Percentiles rank a stretch among this genome's conserved stretches.
Evolutionary conservation across 2,113 vertebrate species (phyloP).

Genomic region (Caranx melampygus): DNA sequence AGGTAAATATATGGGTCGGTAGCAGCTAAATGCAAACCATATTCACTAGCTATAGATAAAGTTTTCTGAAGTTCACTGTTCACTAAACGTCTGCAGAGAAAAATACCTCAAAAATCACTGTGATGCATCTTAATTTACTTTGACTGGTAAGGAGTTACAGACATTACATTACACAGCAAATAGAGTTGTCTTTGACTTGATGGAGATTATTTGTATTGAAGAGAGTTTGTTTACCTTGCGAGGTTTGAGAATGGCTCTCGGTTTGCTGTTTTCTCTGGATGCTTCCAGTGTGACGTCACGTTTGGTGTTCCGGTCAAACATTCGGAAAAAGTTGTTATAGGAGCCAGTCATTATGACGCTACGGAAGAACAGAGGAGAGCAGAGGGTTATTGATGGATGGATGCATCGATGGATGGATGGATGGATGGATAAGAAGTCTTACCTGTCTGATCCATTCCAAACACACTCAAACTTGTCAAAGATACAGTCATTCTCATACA

Average conservation of each 20-base stretch:
- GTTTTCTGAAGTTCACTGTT: too few species aligned
- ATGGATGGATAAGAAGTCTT: constrained; percentile 54
- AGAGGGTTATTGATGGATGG: background rate
- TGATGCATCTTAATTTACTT: background rate
- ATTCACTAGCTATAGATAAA: too few species aligned
- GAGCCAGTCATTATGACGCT: constrained; percentile 98
- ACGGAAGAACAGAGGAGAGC: constrained; percentile 29
- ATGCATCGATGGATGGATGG: background rate
- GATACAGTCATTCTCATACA: constrained; percentile 98
- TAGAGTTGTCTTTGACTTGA: background rate
- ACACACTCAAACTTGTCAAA: constrained; percentile 99
- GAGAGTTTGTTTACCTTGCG: constrained; percentile 81
- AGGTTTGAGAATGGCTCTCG: constrained; percentile 95
- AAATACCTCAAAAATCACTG: background rate
- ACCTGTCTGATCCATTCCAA: constrained; percentile 98
- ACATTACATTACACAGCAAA: background rate
- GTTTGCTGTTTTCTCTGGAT: constrained; percentile 97
- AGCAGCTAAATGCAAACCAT: too few species aligned
- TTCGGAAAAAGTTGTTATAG: constrained; percentile 98
- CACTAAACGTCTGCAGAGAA: background rate
- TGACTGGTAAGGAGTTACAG: background rate
- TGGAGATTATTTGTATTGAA: background rate
- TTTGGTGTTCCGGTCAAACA: constrained; percentile 98
- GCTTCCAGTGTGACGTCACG: constrained; percentile 96
- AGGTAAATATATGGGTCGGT: too few species aligned